These are phyloP conservation scores for Muschampia staudingeri DNA, from an alignment of 2,888 invertebrate species.

Conservation along the genomic window DNA sequence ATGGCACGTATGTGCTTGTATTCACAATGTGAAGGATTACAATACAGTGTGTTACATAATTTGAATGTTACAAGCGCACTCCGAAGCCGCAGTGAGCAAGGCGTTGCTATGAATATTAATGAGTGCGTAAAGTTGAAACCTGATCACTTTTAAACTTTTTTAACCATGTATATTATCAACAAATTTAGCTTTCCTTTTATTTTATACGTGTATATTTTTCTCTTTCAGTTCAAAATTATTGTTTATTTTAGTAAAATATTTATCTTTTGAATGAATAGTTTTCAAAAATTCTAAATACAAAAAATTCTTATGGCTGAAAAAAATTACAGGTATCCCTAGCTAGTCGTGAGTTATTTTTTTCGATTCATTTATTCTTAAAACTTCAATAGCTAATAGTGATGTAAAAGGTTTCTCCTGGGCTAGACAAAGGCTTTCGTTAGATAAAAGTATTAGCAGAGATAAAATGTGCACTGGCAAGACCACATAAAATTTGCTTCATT, in stretches of 20 bases:
- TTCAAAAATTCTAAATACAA: too few species aligned
- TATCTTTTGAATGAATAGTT: too few species aligned
- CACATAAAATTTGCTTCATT: constrained; percentile 74
- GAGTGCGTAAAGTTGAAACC: constrained; percentile 79
- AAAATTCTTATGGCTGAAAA: too few species aligned
- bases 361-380: too few species aligned
- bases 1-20: constrained; percentile 5
- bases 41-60: constrained; percentile 70
- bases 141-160: constrained; percentile 75
- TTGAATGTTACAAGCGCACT: constrained; percentile 75
- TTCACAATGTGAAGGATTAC: constrained; percentile 49
- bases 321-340: too few species aligned
- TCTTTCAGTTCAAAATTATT: too few species aligned
- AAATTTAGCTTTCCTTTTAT: too few species aligned
- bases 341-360: too few species aligned
- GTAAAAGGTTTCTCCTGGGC: too few species aligned
- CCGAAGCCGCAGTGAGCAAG: constrained; percentile 76
- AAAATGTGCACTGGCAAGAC: background rate
- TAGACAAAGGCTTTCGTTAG: background rate
- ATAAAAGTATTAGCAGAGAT: background rate
- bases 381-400: too few species aligned
- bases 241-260: too few species aligned
- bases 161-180: background rate
- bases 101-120: constrained; percentile 88
- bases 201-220: too few species aligned